These are phyloP conservation scores for Oreochromis tanganicae DNA, from an alignment of 2,113 vertebrate species.

Conservation along the genomic window DNA sequence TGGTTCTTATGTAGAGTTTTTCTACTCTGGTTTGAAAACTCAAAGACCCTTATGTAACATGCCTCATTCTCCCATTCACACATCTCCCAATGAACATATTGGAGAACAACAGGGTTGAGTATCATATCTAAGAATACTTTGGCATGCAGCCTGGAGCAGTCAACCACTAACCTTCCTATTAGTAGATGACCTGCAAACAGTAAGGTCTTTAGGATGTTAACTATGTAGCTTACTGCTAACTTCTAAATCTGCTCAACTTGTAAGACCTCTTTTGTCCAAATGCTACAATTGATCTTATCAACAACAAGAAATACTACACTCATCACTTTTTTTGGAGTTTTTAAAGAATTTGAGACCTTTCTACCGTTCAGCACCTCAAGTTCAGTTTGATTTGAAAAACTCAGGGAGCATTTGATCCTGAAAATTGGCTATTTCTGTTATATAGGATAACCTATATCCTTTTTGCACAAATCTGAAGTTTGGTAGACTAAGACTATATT, in stretches of 20 bases:
- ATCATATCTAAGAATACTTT: too few species aligned
- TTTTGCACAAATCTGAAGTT: not conserved
- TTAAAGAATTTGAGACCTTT: not conserved
- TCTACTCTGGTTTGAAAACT: too few species aligned
- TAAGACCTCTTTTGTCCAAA: not conserved
- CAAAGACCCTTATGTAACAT: too few species aligned
- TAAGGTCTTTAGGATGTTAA: not conserved
- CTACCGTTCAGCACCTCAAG: not conserved
- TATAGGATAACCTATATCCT: not conserved
- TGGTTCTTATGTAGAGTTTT: too few species aligned
- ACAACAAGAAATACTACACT: not conserved
- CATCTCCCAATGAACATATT: too few species aligned
- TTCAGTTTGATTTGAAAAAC: not conserved
- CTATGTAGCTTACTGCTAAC: not conserved
- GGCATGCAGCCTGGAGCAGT: too few species aligned
- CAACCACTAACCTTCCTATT: not conserved
- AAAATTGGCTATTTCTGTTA: not conserved
- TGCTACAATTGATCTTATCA: not conserved
- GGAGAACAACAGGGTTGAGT: too few species aligned
- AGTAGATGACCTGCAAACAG: not conserved
- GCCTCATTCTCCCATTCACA: too few species aligned
- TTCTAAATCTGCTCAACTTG: not conserved
- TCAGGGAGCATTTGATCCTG: not conserved
- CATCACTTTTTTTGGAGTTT: not conserved
- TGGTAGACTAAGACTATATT: not conserved